Conservation (phyloP, 2,888 invertebrate genomes). For the Drosophila emarginata region DNA sequence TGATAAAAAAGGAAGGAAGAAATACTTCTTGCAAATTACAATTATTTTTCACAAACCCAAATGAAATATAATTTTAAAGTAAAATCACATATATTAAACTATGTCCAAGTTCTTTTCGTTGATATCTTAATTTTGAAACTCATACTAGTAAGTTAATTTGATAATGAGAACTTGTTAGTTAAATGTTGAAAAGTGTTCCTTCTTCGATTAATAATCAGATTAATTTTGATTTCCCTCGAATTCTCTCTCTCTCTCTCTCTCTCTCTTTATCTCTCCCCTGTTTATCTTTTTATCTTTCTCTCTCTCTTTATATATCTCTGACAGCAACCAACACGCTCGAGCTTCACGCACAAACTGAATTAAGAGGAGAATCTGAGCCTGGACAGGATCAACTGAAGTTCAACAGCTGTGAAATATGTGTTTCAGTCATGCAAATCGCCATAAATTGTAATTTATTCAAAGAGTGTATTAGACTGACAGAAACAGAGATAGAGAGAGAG, state of each 20-base stretch:
- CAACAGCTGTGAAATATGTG: constrained; percentile 57
- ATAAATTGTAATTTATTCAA: constrained; percentile 80
- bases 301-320: constrained; percentile 4
- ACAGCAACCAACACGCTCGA: constrained; percentile 53
- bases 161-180: too few relatives aligned
- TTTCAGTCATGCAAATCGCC: constrained; percentile 75
- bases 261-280: too few relatives aligned
- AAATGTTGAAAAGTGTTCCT: too few relatives aligned
- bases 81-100: too few relatives aligned
- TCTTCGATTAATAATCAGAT: too few relatives aligned
- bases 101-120: too few relatives aligned
- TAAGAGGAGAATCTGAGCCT: neutral
- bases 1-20: too few relatives aligned
- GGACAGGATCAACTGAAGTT: constrained; percentile 36
- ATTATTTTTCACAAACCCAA: too few relatives aligned
- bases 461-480: constrained; percentile 24
- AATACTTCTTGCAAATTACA: too few relatives aligned
- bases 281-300: neutral
- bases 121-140: too few relatives aligned
- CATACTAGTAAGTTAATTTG: too few relatives aligned
- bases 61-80: too few relatives aligned
- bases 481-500: neutral
- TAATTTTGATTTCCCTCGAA: neutral
- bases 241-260: neutral
- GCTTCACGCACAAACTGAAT: constrained; percentile 68